phyloP scores from a whole-genome alignment of 2,888 invertebrate genomes.

The Tenthredo notha region DNA sequence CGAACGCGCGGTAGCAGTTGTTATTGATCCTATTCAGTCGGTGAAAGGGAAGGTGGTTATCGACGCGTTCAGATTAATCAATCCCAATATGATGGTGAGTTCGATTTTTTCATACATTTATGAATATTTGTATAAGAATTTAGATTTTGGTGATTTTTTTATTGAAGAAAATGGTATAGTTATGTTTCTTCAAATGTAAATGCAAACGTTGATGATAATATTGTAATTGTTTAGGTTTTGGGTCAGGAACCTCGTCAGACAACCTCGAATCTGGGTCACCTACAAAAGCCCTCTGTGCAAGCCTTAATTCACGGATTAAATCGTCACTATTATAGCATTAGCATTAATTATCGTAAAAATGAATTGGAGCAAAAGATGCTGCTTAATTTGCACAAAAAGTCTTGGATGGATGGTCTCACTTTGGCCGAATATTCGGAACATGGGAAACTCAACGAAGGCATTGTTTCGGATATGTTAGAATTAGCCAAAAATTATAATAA shows the following conservation, averaged over 20 bases:
- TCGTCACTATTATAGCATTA: slow-evolving; percentile 99
- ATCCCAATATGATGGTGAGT: slow-evolving; percentile 98
- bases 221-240: slow-evolving; percentile 78
- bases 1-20: slow-evolving; percentile 99
- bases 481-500: slow-evolving; percentile 98
- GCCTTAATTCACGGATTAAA: slow-evolving; percentile 99
- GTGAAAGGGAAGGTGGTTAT: slow-evolving; percentile 99
- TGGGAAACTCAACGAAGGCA: slow-evolving; percentile 94
- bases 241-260: slow-evolving; percentile 99
- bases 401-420: slow-evolving; percentile 98
- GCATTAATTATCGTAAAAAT: slow-evolving; percentile 99
- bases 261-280: slow-evolving; percentile 98
- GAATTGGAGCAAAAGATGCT: slow-evolving; percentile 99
- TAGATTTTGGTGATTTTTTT: background rate
- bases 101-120: background rate
- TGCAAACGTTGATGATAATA: background rate
- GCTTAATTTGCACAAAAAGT: slow-evolving; percentile 98
- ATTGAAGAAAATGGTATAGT: background rate
- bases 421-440: slow-evolving; percentile 96
- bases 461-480: slow-evolving; percentile 97
- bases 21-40: slow-evolving; percentile 99
- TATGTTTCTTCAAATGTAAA: background rate
- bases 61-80: slow-evolving; percentile 99
- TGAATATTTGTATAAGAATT: background rate
- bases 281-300: slow-evolving; percentile 99